Evolutionary conservation across 2,888 invertebrate species (phyloP).

Genomic region (Seira ritae): DNA sequence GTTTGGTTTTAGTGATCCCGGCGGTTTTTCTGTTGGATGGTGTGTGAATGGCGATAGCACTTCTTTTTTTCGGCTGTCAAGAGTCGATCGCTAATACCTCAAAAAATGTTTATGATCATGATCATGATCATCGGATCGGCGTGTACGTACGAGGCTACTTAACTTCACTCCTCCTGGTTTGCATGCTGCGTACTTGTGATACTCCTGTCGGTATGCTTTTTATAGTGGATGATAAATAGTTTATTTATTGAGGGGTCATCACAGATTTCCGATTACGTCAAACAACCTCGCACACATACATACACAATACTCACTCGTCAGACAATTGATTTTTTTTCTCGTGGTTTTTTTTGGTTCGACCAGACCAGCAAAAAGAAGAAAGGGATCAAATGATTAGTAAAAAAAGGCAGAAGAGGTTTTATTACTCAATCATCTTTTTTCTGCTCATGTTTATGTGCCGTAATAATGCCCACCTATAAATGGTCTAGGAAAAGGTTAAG

Average conservation of each 20-base stretch:
- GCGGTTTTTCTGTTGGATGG: slow-evolving; percentile 14
- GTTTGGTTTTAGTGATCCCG: not conserved
- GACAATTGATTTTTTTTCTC: slow-evolving; percentile 13
- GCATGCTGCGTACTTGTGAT: slow-evolving; percentile 47
- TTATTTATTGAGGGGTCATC: slow-evolving; percentile 73
- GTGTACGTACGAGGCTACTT: not conserved
- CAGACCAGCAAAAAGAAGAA: slow-evolving; percentile 35
- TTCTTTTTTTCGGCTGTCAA: slow-evolving; percentile 58
- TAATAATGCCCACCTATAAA: not conserved
- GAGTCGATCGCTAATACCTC: slow-evolving; percentile 53
- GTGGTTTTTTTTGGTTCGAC: not conserved
- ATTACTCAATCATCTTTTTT: slow-evolving; percentile 57
- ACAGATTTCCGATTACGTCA: slow-evolving; percentile 73
- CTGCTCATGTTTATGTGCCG: slow-evolving; percentile 24
- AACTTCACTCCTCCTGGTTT: not conserved
- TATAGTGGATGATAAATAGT: slow-evolving; percentile 70
- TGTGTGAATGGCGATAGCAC: slow-evolving; percentile 18
- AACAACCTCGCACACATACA: slow-evolving; percentile 59
- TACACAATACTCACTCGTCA: slow-evolving; percentile 30
- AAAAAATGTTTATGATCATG: slow-evolving; percentile 29
- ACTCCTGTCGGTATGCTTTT: slow-evolving; percentile 49
- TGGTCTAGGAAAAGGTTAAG: slow-evolving; percentile 27
- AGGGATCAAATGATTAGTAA: slow-evolving; percentile 17
- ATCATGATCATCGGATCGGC: not conserved
- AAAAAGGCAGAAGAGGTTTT: slow-evolving; percentile 31